Evolutionary conservation across 2,888 invertebrate genomes (phyloP).

Genomic region (Spodoptera littoralis): DNA sequence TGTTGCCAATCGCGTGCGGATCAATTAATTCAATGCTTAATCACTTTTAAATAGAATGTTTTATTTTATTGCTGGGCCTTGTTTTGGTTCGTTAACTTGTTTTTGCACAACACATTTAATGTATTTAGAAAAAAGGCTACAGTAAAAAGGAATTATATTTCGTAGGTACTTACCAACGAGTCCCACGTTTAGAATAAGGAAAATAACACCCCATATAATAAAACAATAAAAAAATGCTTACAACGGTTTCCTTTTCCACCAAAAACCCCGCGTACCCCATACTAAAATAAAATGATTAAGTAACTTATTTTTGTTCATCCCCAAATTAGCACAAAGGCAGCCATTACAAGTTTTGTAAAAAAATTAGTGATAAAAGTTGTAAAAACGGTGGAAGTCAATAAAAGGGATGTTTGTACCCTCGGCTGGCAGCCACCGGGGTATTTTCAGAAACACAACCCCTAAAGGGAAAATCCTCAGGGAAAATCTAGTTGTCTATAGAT

Average conservation of each 20-base stretch:
- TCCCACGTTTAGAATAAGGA: constrained; percentile 17
- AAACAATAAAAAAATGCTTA: constrained; percentile 14
- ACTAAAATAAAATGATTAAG: constrained; percentile 50
- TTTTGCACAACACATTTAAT: neutral
- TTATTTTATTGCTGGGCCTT: neutral
- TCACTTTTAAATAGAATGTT: neutral
- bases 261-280: constrained; percentile 12
- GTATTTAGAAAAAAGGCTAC: neutral
- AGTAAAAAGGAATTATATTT: neutral
- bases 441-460: constrained; percentile 55
- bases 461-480: constrained; percentile 55
- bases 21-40: constrained; percentile 7
- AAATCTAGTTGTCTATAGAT: constrained; percentile 59
- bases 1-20: constrained; percentile 10
- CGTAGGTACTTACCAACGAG: neutral
- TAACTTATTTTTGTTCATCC: constrained; percentile 54
- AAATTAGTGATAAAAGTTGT: constrained; percentile 51
- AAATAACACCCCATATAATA: constrained; percentile 13
- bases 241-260: constrained; percentile 24
- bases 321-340: constrained; percentile 42
- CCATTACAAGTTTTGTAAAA: constrained; percentile 46
- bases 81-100: neutral
- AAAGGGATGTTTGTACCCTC: constrained; percentile 50
- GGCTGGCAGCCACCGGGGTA: constrained; percentile 46
- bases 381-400: constrained; percentile 44